These are phyloP conservation scores for Crotalus viridis DNA, from an alignment of 2,113 vertebrate species.

Conservation along the genomic window DNA sequence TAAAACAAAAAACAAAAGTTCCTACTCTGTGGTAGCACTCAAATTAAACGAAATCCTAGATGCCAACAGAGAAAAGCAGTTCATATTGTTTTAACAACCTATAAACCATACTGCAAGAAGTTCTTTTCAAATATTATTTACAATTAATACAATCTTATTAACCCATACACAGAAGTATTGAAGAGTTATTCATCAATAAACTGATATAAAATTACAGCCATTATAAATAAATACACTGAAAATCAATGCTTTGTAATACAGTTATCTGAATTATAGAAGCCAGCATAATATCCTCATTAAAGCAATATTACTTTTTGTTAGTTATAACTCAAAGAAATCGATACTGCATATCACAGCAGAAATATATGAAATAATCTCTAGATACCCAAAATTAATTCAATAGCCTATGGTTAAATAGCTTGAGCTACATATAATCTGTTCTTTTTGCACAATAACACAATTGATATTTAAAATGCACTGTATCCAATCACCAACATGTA, in stretches of 20 bases:
- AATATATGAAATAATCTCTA: neutral
- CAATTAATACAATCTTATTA: conserved; percentile 6
- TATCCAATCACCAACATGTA: conserved; percentile 34
- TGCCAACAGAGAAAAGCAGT: conserved; percentile 24
- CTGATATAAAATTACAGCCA: neutral
- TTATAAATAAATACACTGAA: conserved; percentile 38
- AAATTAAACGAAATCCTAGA: conserved; percentile 46
- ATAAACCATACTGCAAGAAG: conserved; percentile 46
- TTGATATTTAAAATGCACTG: conserved; percentile 46
- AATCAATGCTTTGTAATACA: neutral
- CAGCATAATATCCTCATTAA: neutral
- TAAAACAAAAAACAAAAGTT: neutral
- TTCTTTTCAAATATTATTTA: conserved; percentile 23
- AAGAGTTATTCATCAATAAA: neutral
- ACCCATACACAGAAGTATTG: neutral
- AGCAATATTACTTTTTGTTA: neutral
- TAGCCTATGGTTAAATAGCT: conserved; percentile 42
- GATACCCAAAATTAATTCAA: conserved; percentile 11
- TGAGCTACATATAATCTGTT: conserved; percentile 26
- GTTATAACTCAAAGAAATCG: neutral
- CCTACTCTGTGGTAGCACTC: neutral
- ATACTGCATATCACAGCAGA: neutral
- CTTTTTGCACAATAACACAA: conserved; percentile 31
- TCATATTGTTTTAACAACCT: conserved; percentile 42
- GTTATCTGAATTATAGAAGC: conserved; percentile 15